Evolutionary conservation across 2,113 vertebrate genomes (phyloP).

Genomic region (Hemiprocne comata): DNA sequence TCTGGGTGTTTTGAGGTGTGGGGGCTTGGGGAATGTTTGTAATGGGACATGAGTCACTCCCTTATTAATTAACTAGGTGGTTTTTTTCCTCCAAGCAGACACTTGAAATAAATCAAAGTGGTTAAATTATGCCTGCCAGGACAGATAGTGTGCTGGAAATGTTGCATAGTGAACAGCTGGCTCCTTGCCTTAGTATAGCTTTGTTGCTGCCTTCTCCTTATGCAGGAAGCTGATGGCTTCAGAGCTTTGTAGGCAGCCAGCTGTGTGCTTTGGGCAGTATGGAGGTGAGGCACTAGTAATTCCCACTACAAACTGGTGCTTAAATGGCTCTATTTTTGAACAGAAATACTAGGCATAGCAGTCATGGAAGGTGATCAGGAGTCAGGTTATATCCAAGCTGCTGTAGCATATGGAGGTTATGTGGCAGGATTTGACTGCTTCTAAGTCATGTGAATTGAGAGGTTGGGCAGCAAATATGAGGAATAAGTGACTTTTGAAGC

Average conservation of each 20-base stretch:
- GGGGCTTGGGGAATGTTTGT: neutral
- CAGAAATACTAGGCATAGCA: neutral
- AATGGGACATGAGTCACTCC: neutral
- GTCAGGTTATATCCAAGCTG: neutral
- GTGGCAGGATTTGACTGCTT: neutral
- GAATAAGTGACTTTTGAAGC: neutral
- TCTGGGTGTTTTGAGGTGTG: neutral
- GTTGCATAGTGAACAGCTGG: neutral
- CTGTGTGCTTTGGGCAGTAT: neutral
- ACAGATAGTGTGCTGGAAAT: neutral
- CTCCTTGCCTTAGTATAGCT: neutral
- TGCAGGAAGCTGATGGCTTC: neutral
- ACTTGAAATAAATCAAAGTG: neutral
- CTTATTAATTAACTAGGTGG: neutral
- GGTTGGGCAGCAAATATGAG: neutral
- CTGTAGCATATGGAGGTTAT: neutral
- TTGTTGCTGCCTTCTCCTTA: neutral
- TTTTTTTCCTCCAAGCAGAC: neutral
- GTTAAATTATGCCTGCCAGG: neutral
- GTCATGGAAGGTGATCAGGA: neutral
- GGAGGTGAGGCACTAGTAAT: neutral
- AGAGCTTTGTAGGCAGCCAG: neutral
- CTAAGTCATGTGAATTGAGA: neutral
- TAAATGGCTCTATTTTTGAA: neutral
- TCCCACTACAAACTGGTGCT: neutral